Percentiles rank a stretch among this genome's conserved stretches.
These are phyloP conservation scores for Penaeus chinensis DNA, from an alignment of 1,140 invertebrate genomes.

Conservation along the genomic window DNA sequence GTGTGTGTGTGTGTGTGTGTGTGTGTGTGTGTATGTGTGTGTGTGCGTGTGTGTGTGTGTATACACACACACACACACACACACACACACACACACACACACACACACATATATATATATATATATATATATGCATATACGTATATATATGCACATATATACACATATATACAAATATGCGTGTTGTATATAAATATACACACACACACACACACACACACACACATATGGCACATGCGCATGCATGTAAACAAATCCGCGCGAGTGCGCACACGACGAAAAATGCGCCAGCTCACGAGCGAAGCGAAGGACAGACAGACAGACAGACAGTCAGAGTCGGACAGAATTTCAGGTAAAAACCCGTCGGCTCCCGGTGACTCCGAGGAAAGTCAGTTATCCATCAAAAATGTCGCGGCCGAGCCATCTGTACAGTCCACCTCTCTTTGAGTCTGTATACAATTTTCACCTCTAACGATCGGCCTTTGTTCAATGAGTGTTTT, in stretches of 20 bases:
- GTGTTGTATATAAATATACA: background rate
- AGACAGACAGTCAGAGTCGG: background rate
- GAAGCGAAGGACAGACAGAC: background rate
- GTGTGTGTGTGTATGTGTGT: background rate
- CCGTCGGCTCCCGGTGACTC: conserved; percentile 17
- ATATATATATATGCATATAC: conserved; percentile 11
- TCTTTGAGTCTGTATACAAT: conserved; percentile 22
- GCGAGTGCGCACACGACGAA: too few relatives aligned
- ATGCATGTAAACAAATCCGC: background rate
- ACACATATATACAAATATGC: background rate
- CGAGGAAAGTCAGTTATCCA: conserved; percentile 54
- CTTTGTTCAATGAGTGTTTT: conserved; percentile 50
- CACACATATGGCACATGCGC: background rate
- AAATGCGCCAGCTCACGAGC: background rate
- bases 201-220: background rate
- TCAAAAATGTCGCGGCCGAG: conserved; percentile 41
- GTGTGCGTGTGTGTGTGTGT: background rate
- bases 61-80: background rate
- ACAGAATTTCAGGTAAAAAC: conserved; percentile 30
- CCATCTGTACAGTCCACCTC: background rate
- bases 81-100: background rate
- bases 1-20: background rate
- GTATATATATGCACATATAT: conserved; percentile 2
- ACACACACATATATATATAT: conserved; percentile 3
- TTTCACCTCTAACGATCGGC: conserved; percentile 46